These are phyloP conservation scores for Toxotes lorentzi DNA, from an alignment of 2,797 vertebrate genomes.

Conservation along the genomic window DNA sequence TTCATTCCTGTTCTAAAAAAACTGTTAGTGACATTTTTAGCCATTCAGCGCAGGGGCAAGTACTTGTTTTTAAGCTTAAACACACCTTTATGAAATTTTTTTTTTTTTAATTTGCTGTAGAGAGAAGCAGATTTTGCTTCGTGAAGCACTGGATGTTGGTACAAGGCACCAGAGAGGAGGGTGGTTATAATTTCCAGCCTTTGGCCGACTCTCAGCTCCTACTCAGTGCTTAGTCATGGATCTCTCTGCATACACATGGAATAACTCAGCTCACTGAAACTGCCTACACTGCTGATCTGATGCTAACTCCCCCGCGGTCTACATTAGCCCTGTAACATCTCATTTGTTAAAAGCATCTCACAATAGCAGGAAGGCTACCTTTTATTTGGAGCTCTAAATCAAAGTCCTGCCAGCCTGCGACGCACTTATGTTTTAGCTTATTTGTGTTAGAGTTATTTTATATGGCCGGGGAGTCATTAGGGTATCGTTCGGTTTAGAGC, in stretches of 20 bases:
- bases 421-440: not conserved
- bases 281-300: conserved; percentile 53
- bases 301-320: conserved; percentile 20
- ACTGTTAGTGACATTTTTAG: not conserved
- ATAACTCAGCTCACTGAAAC: conserved; percentile 54
- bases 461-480: not conserved
- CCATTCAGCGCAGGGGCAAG: too few relatives aligned
- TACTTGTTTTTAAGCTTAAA: not conserved
- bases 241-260: conserved; percentile 59
- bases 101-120: not conserved
- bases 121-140: not conserved
- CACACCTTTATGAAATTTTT: not conserved
- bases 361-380: conserved; percentile 9
- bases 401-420: not conserved
- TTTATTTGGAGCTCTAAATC: conserved; percentile 6
- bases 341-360: conserved; percentile 53
- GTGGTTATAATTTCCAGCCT: conserved; percentile 45
- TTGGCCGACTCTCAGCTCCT: conserved; percentile 51
- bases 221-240: conserved; percentile 71
- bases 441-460: not conserved
- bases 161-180: conserved; percentile 11
- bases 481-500: not conserved
- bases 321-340: conserved; percentile 49
- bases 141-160: conserved; percentile 7
- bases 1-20: not conserved